A percentile compares a stretch with the other conserved stretches of the same genome.
These are phyloP conservation scores for Siderastrea siderea DNA, from an alignment of 92 coral and sea anemone genomes.

Conservation along the genomic window DNA sequence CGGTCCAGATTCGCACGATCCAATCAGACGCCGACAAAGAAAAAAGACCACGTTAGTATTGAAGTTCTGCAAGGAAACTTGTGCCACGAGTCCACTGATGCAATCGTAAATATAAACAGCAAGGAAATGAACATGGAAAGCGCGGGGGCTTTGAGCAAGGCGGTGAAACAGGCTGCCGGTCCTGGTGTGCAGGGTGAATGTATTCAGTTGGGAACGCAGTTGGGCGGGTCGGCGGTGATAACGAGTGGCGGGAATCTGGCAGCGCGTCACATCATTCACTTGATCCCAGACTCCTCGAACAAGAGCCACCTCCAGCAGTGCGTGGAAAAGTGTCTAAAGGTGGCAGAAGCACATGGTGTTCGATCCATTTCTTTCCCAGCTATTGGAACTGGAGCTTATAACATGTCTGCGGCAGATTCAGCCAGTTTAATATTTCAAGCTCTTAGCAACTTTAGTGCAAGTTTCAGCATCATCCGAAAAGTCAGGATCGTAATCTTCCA, in stretches of 20 bases:
- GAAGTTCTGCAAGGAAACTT: conserved; percentile 50
- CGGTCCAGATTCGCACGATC: not conserved
- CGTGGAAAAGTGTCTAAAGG: conserved; percentile 54
- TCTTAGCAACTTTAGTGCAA: conserved; percentile 37
- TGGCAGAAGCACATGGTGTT: conserved; percentile 52
- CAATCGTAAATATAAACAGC: conserved; percentile 73
- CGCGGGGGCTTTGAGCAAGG: conserved; percentile 73
- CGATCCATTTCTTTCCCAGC: conserved; percentile 71
- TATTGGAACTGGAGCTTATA: conserved; percentile 70
- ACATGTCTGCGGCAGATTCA: conserved; percentile 47
- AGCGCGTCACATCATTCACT: conserved; percentile 48
- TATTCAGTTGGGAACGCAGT: conserved; percentile 50
- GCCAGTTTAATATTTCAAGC: conserved; percentile 72
- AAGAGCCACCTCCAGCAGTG: conserved; percentile 33
- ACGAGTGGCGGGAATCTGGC: conserved; percentile 64
- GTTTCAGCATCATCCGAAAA: conserved; percentile 39
- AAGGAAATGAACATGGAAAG: conserved; percentile 61
- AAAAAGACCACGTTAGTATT: conserved; percentile 8
- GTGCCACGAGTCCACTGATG: conserved; percentile 59
- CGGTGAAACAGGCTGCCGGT: conserved; percentile 26
- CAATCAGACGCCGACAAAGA: too few species aligned
- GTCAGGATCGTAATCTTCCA: conserved; percentile 63
- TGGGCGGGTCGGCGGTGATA: conserved; percentile 62
- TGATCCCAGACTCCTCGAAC: conserved; percentile 34
- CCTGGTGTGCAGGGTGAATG: conserved; percentile 55